Base-by-base conservation (phyloP, 2,797 vertebrate species). In the Poecilia picta region DNA sequence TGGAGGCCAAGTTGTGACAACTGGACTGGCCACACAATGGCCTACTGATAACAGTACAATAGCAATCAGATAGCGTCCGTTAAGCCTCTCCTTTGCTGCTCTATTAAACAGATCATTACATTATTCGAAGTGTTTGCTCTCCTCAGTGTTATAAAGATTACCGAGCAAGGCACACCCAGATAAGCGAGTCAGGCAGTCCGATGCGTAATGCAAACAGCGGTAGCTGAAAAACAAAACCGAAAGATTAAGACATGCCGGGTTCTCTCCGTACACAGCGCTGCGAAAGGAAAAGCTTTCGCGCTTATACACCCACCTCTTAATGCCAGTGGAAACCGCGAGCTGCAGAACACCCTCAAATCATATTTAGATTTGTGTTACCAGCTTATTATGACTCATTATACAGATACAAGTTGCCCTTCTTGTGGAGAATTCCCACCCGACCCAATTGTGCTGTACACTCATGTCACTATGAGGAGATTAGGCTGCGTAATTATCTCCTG, bases 281-380 rank as follows among this genome's bases (percentile, higher is more conserved):
- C 68, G 43, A 92, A 89, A 88, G 84, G 95, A 94, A 95, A 94
- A 95, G 95, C 96, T 95, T 95, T 95, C 95, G 95, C 93, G 91
- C 95, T 71, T 33, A 75, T 96, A 96, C 96, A 96, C 96, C 96
- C 96, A 95, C 93, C 91, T 89, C 90, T 95, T 95, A 93, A 94
- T 93, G 95, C 93, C 88, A 88, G 72, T 28, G 70, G 89, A 91
- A 96, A 95, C 94, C 95, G 84, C 95, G 95, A 94, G 88, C 94
- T 95, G 90, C 95, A 90, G 90, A 91, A 97, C 92, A 96, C 95
- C 95, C 96, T 96, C 95, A 96, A 96, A 97, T 95, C 97, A 97
- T 96, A 97, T 97, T 97, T 95, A 96, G 94, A 95, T 93, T 88
- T 78, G 90, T 90, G 91, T 93, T 96, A 93, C 89, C 92, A 55